A percentile compares a stretch with the other conserved stretches of the same genome.
phyloP scores from a whole-genome alignment of 2,797 vertebrate species.

The Arrhamphus sclerolepis region DNA sequence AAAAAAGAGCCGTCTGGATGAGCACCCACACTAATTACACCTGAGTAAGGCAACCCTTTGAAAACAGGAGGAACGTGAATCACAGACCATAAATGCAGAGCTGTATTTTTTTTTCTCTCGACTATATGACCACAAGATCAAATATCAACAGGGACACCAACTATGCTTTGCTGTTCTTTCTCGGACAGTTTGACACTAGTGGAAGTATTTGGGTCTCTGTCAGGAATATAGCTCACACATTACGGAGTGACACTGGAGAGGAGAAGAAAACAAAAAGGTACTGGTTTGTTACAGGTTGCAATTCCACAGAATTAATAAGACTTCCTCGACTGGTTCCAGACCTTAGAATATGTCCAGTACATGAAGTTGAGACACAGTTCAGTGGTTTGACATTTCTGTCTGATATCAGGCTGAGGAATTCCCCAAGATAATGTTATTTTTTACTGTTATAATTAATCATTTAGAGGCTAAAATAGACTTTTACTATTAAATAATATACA shows the following conservation, averaged over 20 bases:
- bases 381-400: not conserved
- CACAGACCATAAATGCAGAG: not conserved
- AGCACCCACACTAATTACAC: conserved; percentile 48
- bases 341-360: not conserved
- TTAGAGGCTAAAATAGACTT: too few relatives aligned
- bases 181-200: conserved; percentile 30
- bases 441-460: too few relatives aligned
- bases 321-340: not conserved
- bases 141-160: conserved; percentile 13
- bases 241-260: conserved; percentile 17
- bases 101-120: conserved; percentile 13
- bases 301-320: conserved; percentile 7
- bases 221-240: conserved; percentile 31
- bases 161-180: conserved; percentile 17
- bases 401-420: conserved; percentile 1
- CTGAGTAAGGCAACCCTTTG: conserved; percentile 31
- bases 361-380: not conserved
- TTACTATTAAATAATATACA: too few relatives aligned
- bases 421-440: too few relatives aligned
- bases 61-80: conserved; percentile 26
- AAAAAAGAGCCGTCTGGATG: conserved; percentile 41
- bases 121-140: conserved; percentile 9
- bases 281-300: conserved; percentile 2
- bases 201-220: not conserved
- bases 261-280: not conserved